phyloP scores from a whole-genome alignment of 2,113 vertebrate species.

The Cyphomyrus discorhynchus region DNA sequence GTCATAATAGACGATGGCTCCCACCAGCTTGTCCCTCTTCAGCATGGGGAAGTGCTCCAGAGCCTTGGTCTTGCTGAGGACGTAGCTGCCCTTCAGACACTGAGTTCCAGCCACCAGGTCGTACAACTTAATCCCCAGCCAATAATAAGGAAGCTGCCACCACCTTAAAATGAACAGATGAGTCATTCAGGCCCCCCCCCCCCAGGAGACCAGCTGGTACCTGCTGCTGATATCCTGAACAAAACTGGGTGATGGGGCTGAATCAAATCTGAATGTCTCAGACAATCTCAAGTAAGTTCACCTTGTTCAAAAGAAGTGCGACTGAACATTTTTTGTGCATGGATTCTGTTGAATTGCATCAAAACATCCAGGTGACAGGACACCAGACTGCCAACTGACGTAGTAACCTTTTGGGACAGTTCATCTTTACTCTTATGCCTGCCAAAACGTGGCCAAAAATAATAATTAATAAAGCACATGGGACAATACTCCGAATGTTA shows the following conservation, averaged over 20 bases:
- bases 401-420: not conserved
- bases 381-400: not conserved
- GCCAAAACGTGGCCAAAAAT: not conserved
- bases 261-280: not conserved
- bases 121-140: constrained; percentile 92
- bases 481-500: not conserved
- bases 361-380: not conserved
- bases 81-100: constrained; percentile 88
- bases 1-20: constrained; percentile 95
- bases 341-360: not conserved
- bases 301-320: not conserved
- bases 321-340: constrained; percentile 1
- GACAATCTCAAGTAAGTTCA: not conserved
- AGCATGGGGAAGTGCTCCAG: constrained; percentile 95
- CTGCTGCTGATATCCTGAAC: not conserved
- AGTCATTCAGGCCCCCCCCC: not conserved
- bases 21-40: constrained; percentile 82
- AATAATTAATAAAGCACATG: not conserved
- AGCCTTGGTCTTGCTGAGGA: constrained; percentile 83
- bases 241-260: not conserved
- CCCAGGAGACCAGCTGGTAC: not conserved
- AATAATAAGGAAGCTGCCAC: constrained; percentile 98
- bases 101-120: constrained; percentile 88
- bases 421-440: not conserved
- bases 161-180: constrained; percentile 59